These are phyloP conservation scores for Podarcis siculus DNA, from an alignment of 2,797 vertebrate genomes.

Conservation along the genomic window DNA sequence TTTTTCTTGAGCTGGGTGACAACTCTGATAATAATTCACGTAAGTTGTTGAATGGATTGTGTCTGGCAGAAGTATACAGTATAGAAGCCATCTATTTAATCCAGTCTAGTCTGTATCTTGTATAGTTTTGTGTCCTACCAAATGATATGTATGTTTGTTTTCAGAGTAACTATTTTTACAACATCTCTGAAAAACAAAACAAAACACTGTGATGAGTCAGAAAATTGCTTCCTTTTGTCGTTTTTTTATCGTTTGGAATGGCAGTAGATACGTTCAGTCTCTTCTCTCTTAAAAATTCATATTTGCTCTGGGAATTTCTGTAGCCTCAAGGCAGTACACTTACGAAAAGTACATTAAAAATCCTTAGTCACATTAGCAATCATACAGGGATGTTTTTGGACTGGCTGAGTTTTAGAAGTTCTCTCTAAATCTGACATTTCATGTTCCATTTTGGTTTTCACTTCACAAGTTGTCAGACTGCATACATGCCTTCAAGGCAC, in stretches of 20 bases:
- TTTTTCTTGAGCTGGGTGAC: neutral
- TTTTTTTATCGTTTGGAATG: constrained; percentile 44
- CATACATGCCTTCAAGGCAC: neutral
- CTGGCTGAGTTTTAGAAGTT: neutral
- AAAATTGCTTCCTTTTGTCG: constrained; percentile 46
- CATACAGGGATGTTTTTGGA: constrained; percentile 27
- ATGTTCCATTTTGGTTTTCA: neutral
- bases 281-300: constrained; percentile 65
- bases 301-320: constrained; percentile 59
- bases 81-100: neutral
- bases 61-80: neutral
- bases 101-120: neutral
- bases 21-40: neutral
- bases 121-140: constrained; percentile 10
- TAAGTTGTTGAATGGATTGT: neutral
- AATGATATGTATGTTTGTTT: neutral
- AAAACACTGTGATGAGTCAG: neutral
- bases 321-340: constrained; percentile 56
- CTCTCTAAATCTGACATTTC: neutral
- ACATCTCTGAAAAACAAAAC: neutral
- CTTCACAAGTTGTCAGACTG: neutral
- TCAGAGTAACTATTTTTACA: constrained; percentile 41
- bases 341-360: constrained; percentile 52
- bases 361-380: neutral
- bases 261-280: constrained; percentile 32